Conservation (phyloP, 2,113 vertebrate species). For the Notothenia rossii region DNA sequence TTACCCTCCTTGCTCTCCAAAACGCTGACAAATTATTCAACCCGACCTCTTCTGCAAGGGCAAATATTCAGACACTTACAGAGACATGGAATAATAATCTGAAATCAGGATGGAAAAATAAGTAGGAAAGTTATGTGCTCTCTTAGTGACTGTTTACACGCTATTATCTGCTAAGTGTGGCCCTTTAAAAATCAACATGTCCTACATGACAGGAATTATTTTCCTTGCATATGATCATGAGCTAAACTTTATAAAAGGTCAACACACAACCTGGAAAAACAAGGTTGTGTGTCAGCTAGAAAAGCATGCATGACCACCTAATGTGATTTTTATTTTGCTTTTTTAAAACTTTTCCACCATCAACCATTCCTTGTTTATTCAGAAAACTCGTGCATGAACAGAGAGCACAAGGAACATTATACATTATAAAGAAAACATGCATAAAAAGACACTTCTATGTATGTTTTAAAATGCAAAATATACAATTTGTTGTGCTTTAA, state of each 20-base stretch:
- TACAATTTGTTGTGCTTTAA: not conserved
- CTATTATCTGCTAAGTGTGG: slow-evolving; percentile 4
- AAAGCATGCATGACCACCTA: not conserved
- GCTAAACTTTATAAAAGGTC: too few relatives aligned
- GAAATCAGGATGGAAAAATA: not conserved
- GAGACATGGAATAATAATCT: slow-evolving; percentile 38
- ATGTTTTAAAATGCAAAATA: not conserved
- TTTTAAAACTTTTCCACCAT: not conserved
- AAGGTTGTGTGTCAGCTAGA: not conserved
- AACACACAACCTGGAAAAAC: not conserved
- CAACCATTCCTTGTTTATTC: too few relatives aligned
- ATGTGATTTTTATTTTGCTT: not conserved
- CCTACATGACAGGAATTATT: not conserved
- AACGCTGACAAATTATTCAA: slow-evolving; percentile 68
- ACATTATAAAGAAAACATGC: not conserved
- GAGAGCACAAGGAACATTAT: too few relatives aligned
- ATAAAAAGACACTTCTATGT: too few relatives aligned
- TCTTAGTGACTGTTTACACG: slow-evolving; percentile 1
- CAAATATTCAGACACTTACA: slow-evolving; percentile 35
- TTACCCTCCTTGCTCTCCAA: slow-evolving; percentile 68
- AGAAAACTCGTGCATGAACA: too few relatives aligned
- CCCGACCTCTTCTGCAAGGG: slow-evolving; percentile 44
- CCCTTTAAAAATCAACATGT: slow-evolving; percentile 4
- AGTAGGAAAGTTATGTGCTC: not conserved
- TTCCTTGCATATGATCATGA: not conserved